Evolutionary conservation across 2,797 vertebrate species (phyloP).

Genomic region (Myoxocephalus aenaeus): DNA sequence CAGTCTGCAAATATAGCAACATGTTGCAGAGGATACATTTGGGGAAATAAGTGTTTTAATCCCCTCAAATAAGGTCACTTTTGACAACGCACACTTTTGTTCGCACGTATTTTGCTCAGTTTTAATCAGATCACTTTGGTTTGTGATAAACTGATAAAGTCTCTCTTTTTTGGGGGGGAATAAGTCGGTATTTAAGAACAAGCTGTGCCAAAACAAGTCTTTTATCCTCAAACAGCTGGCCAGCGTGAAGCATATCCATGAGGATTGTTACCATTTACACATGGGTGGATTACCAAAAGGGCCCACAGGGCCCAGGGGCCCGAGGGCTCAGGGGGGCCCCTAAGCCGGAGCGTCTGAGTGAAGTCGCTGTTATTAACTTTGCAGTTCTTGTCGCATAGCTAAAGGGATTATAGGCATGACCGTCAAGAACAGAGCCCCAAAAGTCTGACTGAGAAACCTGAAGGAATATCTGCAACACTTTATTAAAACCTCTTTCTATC

Average conservation of each 20-base stretch:
- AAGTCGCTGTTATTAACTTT: background rate
- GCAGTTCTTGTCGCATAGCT: background rate
- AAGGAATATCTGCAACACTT: background rate
- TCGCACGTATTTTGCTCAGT: background rate
- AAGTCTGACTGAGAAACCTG: background rate
- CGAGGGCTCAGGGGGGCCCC: no score
- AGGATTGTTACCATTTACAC: background rate
- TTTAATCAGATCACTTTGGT: background rate
- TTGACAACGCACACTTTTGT: background rate
- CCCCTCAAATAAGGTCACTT: background rate
- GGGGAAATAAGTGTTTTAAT: background rate
- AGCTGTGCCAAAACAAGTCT: background rate
- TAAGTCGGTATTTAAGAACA: background rate
- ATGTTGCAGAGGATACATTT: background rate
- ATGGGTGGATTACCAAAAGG: background rate
- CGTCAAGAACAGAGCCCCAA: background rate
- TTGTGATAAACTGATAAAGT: background rate
- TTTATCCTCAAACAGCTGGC: background rate
- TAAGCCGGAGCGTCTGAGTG: background rate
- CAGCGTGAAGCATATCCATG: background rate
- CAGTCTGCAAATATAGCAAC: background rate
- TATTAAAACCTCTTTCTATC: no score
- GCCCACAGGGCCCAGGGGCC: no score
- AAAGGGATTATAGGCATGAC: background rate
- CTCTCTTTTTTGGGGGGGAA: background rate